Conservation (phyloP, 2,113 vertebrate species). For the Cryptotis parvus region DNA sequence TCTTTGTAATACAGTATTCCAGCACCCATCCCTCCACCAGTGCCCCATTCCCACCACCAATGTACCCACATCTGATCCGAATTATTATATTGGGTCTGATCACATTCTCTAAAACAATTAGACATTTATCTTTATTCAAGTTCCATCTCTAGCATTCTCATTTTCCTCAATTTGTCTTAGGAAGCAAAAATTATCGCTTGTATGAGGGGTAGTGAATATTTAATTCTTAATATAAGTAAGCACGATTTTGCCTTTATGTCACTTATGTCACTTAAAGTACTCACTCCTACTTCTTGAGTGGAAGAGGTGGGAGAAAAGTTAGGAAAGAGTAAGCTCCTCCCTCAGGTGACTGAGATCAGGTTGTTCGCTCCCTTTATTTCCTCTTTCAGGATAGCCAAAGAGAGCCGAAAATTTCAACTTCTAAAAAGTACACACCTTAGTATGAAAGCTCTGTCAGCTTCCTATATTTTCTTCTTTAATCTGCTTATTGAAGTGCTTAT, state of each 20-base stretch:
- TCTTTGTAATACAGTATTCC: too few species aligned
- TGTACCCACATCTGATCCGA: too few species aligned
- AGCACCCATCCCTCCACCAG: too few species aligned
- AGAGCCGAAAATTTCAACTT: slow-evolving; percentile 8
- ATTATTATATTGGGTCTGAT: background rate
- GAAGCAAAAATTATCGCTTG: background rate
- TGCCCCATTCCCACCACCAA: too few species aligned
- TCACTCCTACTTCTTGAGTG: slow-evolving; percentile 40
- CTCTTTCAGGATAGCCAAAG: background rate
- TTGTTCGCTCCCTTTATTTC: background rate
- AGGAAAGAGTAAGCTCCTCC: slow-evolving; percentile 34
- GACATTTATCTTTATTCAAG: background rate
- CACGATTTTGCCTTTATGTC: background rate
- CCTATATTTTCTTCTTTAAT: slow-evolving; percentile 8
- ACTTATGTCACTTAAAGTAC: background rate
- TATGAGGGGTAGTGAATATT: background rate
- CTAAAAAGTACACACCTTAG: background rate
- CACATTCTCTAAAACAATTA: slow-evolving; percentile 27
- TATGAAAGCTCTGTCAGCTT: background rate
- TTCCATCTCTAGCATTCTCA: background rate
- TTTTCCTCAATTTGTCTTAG: background rate
- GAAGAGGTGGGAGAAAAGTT: background rate
- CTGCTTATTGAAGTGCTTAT: slow-evolving; percentile 28
- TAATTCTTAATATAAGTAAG: background rate
- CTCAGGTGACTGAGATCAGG: background rate